Evolutionary conservation across 2,113 vertebrate species (phyloP).

Genomic region (Ursus arctos): DNA sequence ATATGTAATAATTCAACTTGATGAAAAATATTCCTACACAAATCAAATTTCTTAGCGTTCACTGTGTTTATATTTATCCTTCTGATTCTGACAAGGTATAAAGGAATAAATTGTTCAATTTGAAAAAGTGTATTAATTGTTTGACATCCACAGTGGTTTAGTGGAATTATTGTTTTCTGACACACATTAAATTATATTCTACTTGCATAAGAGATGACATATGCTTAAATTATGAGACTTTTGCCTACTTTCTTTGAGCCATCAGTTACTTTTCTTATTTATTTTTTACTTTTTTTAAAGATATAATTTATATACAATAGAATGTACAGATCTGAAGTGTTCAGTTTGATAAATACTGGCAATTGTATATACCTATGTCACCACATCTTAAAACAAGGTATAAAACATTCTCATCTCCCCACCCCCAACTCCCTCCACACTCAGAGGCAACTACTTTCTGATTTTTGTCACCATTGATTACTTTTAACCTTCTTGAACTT

Average conservation of each 20-base stretch:
- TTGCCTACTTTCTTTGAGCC: background rate
- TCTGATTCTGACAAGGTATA: background rate
- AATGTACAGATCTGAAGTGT: background rate
- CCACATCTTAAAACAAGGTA: background rate
- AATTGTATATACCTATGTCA: background rate
- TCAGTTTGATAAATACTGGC: background rate
- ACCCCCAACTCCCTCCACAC: fast-evolving
- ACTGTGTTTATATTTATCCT: slow-evolving; percentile 8
- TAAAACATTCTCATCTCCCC: background rate
- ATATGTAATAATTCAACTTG: slow-evolving; percentile 31
- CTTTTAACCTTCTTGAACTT: background rate
- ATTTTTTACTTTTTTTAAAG: background rate
- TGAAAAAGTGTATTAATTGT: slow-evolving; percentile 38
- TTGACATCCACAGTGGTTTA: slow-evolving; percentile 18
- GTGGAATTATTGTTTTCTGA: slow-evolving; percentile 31
- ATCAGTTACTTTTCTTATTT: background rate
- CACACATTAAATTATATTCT: slow-evolving; percentile 1
- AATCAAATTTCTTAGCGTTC: slow-evolving; percentile 34
- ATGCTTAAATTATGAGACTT: slow-evolving; percentile 2
- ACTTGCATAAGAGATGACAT: background rate
- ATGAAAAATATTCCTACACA: slow-evolving; percentile 10
- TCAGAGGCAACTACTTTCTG: background rate
- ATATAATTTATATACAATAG: background rate
- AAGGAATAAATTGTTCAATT: slow-evolving; percentile 5
- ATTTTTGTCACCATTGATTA: background rate